Base-by-base conservation (phyloP, 35 echinoderm and acorn worm genomes). In the Heliocidaris tuberculata region DNA sequence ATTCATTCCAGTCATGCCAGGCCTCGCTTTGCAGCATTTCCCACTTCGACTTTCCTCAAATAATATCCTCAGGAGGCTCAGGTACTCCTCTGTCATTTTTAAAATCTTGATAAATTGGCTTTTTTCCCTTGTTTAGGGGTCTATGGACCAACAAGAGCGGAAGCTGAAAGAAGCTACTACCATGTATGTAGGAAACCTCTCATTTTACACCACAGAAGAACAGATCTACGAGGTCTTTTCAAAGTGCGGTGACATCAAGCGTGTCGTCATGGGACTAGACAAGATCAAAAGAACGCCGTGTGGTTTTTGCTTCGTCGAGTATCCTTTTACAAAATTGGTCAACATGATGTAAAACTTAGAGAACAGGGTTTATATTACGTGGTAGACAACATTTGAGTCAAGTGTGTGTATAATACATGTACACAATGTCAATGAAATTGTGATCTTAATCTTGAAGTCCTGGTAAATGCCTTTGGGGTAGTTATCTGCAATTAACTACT, bases 271-370 rank as follows among this genome's bases (percentile, higher is more conserved):
- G 98, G 98, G 98, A 7, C 95, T 99, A 27, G 98, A 99, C 90
- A 99, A 99, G 61, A 30, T 97, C 9, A 97, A 95, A 85, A 97
- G 97, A 93, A 99, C 98, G n/a, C 98, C 98, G 16, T 99, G 98
- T 96, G 98, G 96, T 29, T 99, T 99, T 94, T 99, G 98, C 94
- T 99, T 99, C 90, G 86, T 99, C 6, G 98, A 99, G 98, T 99
- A 99, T 96, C 95, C 95, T 96, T 96, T 90, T 11, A 27, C 15
- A 9, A 89, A 48, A 89, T 7, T 32, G 4, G n/a, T 32, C 0
- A 86, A 86, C 15, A 12, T 56, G 13, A 52, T 52, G 7, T 56
- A 0, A 10, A 56, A 56, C 15, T 2, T 56, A 56, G 52, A 56
- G 52, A 56, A 56, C 15, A 11, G 8, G 52, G 52, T 56, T 13